phyloP scores from a whole-genome alignment of 2,113 vertebrate species.

The Erpornis zantholeuca region DNA sequence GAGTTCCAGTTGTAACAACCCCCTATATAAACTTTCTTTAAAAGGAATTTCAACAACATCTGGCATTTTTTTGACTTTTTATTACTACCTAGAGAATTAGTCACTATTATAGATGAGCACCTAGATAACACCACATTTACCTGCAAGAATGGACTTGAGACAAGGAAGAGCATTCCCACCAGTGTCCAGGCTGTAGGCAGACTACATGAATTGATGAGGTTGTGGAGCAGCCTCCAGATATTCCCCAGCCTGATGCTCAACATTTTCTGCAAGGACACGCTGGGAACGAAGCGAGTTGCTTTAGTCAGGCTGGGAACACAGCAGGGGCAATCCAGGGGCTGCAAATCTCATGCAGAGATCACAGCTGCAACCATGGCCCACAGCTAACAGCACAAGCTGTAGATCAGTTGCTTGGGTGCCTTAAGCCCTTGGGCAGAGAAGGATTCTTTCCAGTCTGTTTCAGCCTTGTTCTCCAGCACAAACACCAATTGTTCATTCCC shows the following conservation, averaged over 20 bases:
- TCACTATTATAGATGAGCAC: not conserved
- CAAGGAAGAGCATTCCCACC: not conserved
- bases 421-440: not conserved
- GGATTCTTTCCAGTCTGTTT: not conserved
- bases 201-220: not conserved
- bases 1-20: not conserved
- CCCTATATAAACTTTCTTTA: not conserved
- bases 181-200: not conserved
- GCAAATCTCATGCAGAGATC: not conserved
- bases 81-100: not conserved
- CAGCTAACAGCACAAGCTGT: not conserved
- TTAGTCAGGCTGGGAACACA: not conserved
- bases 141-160: not conserved
- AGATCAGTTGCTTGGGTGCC: not conserved
- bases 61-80: not conserved
- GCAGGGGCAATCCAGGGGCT: not conserved
- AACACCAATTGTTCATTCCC: not conserved
- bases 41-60: not conserved
- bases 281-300: not conserved
- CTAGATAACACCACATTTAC: not conserved
- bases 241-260: not conserved
- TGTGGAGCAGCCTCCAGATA: not conserved
- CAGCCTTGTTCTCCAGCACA: not conserved
- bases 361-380: not conserved
- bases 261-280: not conserved